Percentiles rank a stretch among this genome's conserved stretches.
phyloP scores from a whole-genome alignment of 2,888 invertebrate genomes.

The Calameuta idolon region DNA sequence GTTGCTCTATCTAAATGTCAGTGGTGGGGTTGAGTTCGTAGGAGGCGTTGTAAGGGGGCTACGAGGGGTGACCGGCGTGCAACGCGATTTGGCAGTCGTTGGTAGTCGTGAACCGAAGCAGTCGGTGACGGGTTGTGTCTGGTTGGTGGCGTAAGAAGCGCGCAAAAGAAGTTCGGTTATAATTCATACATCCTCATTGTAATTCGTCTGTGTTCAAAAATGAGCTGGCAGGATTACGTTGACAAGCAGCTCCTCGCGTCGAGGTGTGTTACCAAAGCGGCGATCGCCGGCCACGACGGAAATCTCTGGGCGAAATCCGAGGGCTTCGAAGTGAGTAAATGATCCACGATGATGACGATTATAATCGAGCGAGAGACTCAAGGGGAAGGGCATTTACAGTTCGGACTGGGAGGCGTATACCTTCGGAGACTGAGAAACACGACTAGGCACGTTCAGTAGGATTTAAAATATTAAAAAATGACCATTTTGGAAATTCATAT shows the following conservation, averaged over 20 bases:
- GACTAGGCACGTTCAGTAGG: neutral
- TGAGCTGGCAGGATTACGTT: slow-evolving; percentile 99
- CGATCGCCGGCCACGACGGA: slow-evolving; percentile 95
- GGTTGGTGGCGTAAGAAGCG: slow-evolving; percentile 15
- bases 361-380: neutral
- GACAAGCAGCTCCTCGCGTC: slow-evolving; percentile 97
- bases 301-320: slow-evolving; percentile 95
- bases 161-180: slow-evolving; percentile 39
- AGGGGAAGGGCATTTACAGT: neutral
- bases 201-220: slow-evolving; percentile 55
- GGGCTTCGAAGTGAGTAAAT: slow-evolving; percentile 88
- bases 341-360: neutral
- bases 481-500: neutral
- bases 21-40: neutral
- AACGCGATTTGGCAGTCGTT: slow-evolving; percentile 48
- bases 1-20: neutral
- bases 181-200: slow-evolving; percentile 23
- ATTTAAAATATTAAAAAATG: neutral
- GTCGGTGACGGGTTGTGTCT: slow-evolving; percentile 59
- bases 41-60: slow-evolving; percentile 8
- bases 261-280: slow-evolving; percentile 94
- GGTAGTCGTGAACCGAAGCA: slow-evolving; percentile 62
- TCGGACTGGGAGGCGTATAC: neutral
- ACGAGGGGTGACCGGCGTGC: slow-evolving; percentile 30
- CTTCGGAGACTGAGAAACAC: neutral